Evolutionary conservation across 2,888 invertebrate species (phyloP).

Genomic region (Mycalesis mineus): DNA sequence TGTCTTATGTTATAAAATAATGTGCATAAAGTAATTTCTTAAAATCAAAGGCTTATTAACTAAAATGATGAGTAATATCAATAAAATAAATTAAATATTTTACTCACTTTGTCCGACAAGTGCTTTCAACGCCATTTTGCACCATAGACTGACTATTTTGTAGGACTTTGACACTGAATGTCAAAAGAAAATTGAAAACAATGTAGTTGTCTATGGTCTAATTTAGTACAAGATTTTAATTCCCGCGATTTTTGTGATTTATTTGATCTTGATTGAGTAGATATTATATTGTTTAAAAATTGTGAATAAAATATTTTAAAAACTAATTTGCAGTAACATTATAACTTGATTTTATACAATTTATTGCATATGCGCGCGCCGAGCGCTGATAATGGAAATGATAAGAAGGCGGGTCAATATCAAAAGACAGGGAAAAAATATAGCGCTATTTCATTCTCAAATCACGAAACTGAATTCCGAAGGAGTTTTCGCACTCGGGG

Average conservation of each 20-base stretch:
- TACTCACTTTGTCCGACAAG: constrained; percentile 92
- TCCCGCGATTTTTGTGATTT: background rate
- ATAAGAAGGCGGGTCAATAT: constrained; percentile 60
- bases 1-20: background rate
- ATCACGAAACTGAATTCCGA: constrained; percentile 13
- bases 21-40: background rate
- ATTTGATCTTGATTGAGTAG: background rate
- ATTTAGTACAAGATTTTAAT: background rate
- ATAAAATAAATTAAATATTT: constrained; percentile 32
- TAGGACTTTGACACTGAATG: background rate
- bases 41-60: background rate
- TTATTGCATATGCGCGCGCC: constrained; percentile 45
- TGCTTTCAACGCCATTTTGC: constrained; percentile 91
- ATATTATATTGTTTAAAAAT: background rate
- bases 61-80: background rate
- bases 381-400: constrained; percentile 46
- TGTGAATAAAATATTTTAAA: background rate
- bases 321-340: background rate
- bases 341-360: background rate
- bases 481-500: constrained; percentile 7
- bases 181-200: background rate
- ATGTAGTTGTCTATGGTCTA: background rate
- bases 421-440: constrained; percentile 43
- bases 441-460: constrained; percentile 41
- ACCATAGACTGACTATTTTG: constrained; percentile 52